A percentile compares a stretch with the other conserved stretches of the same genome.
phyloP scores from a whole-genome alignment of 2,113 vertebrate species.

The Myiozetetes cayanensis region DNA sequence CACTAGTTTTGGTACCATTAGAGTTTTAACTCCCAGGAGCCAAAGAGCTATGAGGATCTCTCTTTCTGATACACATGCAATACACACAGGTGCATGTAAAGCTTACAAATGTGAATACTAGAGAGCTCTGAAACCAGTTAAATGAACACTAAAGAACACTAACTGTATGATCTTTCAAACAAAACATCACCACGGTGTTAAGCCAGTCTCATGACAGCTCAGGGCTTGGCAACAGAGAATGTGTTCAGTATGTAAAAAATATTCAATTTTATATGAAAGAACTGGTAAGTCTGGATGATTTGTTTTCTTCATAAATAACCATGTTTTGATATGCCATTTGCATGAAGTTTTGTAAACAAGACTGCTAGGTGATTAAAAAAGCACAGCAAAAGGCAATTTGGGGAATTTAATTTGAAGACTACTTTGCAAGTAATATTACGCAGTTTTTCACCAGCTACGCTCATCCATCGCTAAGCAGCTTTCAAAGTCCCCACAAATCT shows the following conservation, averaged over 20 bases:
- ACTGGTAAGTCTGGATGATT: not conserved
- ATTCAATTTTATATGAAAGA: not conserved
- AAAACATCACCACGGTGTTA: not conserved
- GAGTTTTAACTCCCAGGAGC: not conserved
- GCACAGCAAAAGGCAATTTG: constrained; percentile 5
- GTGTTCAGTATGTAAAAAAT: not conserved
- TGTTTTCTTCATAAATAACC: constrained; percentile 43
- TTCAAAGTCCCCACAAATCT: not conserved
- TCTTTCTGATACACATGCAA: not conserved
- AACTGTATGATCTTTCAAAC: not conserved
- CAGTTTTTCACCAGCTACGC: not conserved
- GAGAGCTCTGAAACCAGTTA: not conserved
- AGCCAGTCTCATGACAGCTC: not conserved
- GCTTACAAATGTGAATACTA: not conserved
- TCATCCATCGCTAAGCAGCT: not conserved
- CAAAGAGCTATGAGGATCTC: not conserved
- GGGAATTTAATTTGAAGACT: constrained; percentile 34
- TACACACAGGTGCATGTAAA: not conserved
- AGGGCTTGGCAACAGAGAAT: not conserved
- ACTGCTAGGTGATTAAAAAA: constrained; percentile 14
- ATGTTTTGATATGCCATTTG: not conserved
- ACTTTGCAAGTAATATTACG: constrained; percentile 37
- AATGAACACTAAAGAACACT: not conserved
- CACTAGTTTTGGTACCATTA: not conserved
- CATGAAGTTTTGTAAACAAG: constrained; percentile 42